Percentiles rank a stretch among this genome's conserved stretches.
Evolutionary conservation across 2,797 vertebrate genomes (phyloP).

Genomic region (Erethizon dorsatum): DNA sequence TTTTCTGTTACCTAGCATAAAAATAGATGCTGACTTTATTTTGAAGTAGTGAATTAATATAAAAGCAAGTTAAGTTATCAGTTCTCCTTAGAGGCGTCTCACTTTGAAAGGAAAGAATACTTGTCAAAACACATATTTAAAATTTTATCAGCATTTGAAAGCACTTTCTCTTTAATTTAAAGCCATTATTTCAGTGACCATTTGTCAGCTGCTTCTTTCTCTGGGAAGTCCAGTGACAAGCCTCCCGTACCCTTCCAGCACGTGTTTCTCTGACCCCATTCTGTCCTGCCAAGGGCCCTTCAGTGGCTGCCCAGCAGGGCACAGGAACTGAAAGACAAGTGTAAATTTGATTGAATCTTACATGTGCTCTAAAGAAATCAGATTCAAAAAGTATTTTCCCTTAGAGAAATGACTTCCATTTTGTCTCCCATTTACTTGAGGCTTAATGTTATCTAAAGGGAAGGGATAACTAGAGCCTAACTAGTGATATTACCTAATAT

Average conservation of each 20-base stretch:
- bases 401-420: constrained; percentile 20
- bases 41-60: constrained; percentile 72
- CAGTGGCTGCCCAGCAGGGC: background rate
- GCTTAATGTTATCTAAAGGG: constrained; percentile 19
- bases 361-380: background rate
- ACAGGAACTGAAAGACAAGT: constrained; percentile 47
- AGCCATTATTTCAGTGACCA: constrained; percentile 62
- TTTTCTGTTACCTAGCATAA: constrained; percentile 64
- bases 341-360: constrained; percentile 38
- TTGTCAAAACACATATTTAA: constrained; percentile 69
- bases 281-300: constrained; percentile 50
- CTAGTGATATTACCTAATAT: background rate
- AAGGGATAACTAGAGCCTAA: background rate
- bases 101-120: constrained; percentile 44
- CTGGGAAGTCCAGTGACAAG: background rate
- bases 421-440: constrained; percentile 13
- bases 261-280: constrained; percentile 65
- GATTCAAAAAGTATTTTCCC: background rate
- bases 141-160: constrained; percentile 24
- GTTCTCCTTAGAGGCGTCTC: constrained; percentile 66
- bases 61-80: constrained; percentile 71
- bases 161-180: constrained; percentile 47
- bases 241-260: background rate
- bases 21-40: constrained; percentile 75
- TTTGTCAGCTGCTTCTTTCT: constrained; percentile 58